Conservation (phyloP, 2,113 vertebrate genomes). For the Psettodes erumei region DNA sequence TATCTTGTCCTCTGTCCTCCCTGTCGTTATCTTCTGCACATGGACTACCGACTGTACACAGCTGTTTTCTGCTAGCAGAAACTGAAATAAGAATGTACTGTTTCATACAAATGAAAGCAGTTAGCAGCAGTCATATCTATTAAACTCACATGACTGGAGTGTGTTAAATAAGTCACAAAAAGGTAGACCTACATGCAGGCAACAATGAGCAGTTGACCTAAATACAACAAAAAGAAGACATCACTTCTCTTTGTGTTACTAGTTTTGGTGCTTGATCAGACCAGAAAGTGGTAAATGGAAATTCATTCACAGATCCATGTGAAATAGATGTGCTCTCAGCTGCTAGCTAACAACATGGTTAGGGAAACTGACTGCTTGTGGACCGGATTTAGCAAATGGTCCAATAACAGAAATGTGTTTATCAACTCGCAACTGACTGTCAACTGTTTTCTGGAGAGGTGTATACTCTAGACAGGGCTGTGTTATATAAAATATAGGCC, state of each 20-base stretch:
- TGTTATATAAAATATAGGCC: neutral
- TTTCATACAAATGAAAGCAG: slow-evolving; percentile 24
- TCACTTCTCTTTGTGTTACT: no score
- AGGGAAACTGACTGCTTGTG: neutral
- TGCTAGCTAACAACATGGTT: neutral
- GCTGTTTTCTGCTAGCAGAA: slow-evolving; percentile 33
- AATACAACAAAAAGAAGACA: no score
- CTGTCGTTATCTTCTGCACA: slow-evolving; percentile 67
- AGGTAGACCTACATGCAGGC: slow-evolving; percentile 3
- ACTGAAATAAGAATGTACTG: neutral
- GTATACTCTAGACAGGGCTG: neutral
- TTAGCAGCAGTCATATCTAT: neutral
- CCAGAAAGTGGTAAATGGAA: neutral
- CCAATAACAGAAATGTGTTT: neutral
- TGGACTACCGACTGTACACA: slow-evolving; percentile 45
- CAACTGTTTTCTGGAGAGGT: neutral
- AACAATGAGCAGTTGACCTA: neutral
- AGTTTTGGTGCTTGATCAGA: neutral
- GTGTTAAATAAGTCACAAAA: neutral
- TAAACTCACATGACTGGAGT: neutral
- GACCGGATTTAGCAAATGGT: neutral
- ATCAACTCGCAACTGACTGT: neutral
- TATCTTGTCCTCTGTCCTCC: slow-evolving; percentile 77
- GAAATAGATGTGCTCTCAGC: neutral
- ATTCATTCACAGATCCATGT: neutral